phyloP scores from a whole-genome alignment of 2,797 vertebrate genomes.

The Aldrovandia affinis region DNA sequence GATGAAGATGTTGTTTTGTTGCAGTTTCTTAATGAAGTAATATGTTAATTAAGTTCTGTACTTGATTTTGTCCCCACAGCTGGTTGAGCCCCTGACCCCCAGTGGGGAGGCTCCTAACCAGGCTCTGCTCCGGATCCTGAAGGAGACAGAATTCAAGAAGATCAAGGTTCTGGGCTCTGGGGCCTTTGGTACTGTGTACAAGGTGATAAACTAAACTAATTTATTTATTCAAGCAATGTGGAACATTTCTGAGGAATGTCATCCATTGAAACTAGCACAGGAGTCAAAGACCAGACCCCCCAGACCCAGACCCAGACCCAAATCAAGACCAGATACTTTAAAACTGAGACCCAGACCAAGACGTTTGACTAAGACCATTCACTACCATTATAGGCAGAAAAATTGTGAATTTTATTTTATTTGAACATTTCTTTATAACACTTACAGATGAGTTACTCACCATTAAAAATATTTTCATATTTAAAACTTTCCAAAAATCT shows the following conservation, averaged over 20 bases:
- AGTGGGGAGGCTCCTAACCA: constrained; percentile 92
- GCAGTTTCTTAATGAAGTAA: not conserved
- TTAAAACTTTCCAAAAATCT: no score
- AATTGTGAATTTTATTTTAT: no score
- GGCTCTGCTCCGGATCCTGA: constrained; percentile 88
- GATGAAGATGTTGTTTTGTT: not conserved
- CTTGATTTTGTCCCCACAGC: constrained; percentile 59
- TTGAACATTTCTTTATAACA: no score
- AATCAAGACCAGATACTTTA: no score
- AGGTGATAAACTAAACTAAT: constrained; percentile 68
- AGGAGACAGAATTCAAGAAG: constrained; percentile 92
- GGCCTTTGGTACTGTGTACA: constrained; percentile 92
- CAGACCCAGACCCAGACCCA: no score
- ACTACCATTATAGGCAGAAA: no score
- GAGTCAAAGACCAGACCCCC: no score
- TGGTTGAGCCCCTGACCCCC: constrained; percentile 88
- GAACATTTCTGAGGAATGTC: not conserved
- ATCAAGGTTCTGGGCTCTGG: constrained; percentile 88
- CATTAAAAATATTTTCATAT: no score
- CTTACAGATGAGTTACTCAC: no score
- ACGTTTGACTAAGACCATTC: no score
- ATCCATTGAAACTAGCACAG: not conserved
- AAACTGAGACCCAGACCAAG: no score
- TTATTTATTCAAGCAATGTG: not conserved
- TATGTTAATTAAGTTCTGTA: not conserved